Evolutionary conservation across 2,888 invertebrate genomes (phyloP), one percentile per base, ranked within the genome.

Genomic region (Acanthosepion lycidas): DNA sequence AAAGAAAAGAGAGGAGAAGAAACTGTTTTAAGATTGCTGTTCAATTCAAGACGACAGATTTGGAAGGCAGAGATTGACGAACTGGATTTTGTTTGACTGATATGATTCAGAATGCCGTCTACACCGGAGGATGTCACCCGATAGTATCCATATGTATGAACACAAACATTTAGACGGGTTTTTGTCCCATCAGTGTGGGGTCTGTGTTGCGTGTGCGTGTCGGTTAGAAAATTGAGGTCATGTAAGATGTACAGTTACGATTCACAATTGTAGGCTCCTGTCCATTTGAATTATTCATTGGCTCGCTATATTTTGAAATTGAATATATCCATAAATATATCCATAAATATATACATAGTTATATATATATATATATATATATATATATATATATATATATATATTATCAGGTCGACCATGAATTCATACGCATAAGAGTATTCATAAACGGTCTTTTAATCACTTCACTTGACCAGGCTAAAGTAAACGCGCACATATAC

Each of bases 131-230:
- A 78, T 78, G 78, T 78, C 78, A 78, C 33, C n/a, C 78, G 78
- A 78, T n/a, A 78, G 78, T 78, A 78, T 78, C n/a, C 78, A 78
- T 78, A 78, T 78, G 78, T 33, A 78, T 78, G 78, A 78, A 78
- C 78, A n/a, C 78, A n/a, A n/a, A 78, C 33, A 78, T 15, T n/a
- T n/a, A 78, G n/a, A 78, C 78, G 33, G n/a, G n/a, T n/a, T 78
- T 78, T 78, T n/a, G 78, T 33, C n/a, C n/a, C 15, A n/a, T 33
- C 78, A 78, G 78, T 78, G n/a, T 33, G 15, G 33, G 12, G n/a
- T 33, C 78, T 59, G 59, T 59, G 59, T 15, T n/a, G 4, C 4
- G n/a, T 33, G 78, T 78, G 15, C n/a, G 78, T 78, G 15, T 78
- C n/a, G n/a, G n/a, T 78, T 15, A 78, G n/a, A 78, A 78, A 33